Evolutionary conservation across 1,140 invertebrate species (phyloP), one percentile per base, ranked within the genome.

Genomic region (Hypsibius dujardini): DNA sequence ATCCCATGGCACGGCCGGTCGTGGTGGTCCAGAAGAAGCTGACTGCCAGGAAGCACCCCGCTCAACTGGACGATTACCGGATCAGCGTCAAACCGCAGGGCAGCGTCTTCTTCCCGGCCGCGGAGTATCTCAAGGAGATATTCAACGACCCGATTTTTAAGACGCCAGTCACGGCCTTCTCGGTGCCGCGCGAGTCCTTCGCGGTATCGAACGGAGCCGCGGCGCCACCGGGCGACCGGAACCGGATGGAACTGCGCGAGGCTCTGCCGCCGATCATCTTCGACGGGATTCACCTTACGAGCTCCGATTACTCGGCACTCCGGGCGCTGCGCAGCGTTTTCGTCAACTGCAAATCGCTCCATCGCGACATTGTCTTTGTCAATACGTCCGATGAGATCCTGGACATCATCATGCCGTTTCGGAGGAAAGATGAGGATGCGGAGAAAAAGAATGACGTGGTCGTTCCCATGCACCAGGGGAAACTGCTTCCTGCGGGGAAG

Each of bases 1-100:
- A 93, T 79, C 86, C 89, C 1, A 88, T 89, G 71, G 89, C 91
- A 0, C 83, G 90, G 76, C 92, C 92, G 0, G 42, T 67, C 12
- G 62, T 67, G 12, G 3, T 67, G 12, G 62, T 67, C 42, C 12
- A 42, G 12, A 12, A 42, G 62, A 15, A 12, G 3, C 12, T 67
- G 12, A 7, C 3, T 3, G 42, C 12, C 12, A 3, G 62, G 3
- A 67, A 7, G 3, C 12, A 12, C 62, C 3, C 12, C 42, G 45
- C 7, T 12, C 12, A 45, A 3, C 62, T 67, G 12, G 62, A 67
- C 3, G 12, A 12, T 7, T 67, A 45, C 42, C 62, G 42, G 12
- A 67, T 67, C 45, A 67, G 3, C 62, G 62, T 67, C 62, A 67
- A 7, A 15, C 62, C 62, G 7, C 62, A 67, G 42, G 42, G 62